Base-by-base conservation (phyloP, 2,113 vertebrate species). In the Micronisus gabar region DNA sequence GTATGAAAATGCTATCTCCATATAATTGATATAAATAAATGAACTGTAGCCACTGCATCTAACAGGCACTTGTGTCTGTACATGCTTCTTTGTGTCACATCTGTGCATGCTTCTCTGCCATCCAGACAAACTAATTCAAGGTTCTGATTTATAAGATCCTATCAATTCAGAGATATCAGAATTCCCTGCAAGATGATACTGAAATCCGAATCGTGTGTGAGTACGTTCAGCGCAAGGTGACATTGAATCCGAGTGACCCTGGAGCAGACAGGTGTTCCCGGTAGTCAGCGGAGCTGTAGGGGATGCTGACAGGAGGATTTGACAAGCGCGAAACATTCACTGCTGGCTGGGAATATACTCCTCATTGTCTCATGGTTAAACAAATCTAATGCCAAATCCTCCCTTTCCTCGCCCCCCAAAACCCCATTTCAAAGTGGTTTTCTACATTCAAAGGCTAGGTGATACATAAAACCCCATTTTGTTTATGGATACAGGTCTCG, bases 181-280 rank as follows among this genome's bases (percentile, higher is more conserved):
- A 61, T 63, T 66, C 30, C 10, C n/a, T 87, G 25, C 11, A 71
- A 91, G 41, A 30, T 43, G 10, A 71, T 50, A 6, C 32, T 59
- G 65, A 81, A 87, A 89, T 63, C 41, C 14, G 67, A 30, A 41
- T 68, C 32, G 52, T 70, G 32, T 52, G 38, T 29, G n/a, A 89
- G 43, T 10, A 2, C 19, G 9, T 80, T 85, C 13, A 12, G 40
- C 68, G 70, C 47, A 71, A 95, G 68, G 61, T 96, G 87, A 88
- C 90, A 90, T 73, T 88, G 84, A 56, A 52, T 83, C n/a, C 12
- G 55, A 19, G 61, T 81, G 95, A 95, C 91, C 93, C 91, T 94
- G 78, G 47, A 81, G 76, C 47, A 89, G 91, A 43, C 86, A 81
- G 89, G 86, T 93, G 89, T 87, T 86, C 38, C 43, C 67, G 16